phyloP scores from a whole-genome alignment of 2,113 vertebrate species.

The Stomatorhinus ivindoensis region DNA sequence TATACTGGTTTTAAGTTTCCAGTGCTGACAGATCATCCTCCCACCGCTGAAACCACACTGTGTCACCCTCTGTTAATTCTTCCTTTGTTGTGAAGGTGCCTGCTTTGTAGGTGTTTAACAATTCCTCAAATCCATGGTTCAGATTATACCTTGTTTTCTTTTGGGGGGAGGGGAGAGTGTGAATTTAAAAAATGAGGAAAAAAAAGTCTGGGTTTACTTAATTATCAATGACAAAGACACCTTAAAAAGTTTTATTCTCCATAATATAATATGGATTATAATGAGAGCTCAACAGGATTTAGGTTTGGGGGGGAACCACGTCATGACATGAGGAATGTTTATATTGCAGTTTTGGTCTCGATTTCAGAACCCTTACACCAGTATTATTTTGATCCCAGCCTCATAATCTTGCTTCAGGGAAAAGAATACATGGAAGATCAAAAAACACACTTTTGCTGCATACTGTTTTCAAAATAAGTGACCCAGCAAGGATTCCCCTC shows the following conservation, averaged over 20 bases:
- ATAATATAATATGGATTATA: not conserved
- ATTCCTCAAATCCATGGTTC: not conserved
- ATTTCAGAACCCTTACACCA: not conserved
- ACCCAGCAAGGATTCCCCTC: slow-evolving; percentile 15
- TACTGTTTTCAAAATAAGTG: slow-evolving; percentile 13
- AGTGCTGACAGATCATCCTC: not conserved
- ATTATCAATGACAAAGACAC: not conserved
- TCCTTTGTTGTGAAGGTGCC: not conserved
- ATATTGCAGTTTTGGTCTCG: not conserved
- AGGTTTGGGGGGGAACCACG: not conserved
- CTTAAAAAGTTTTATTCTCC: not conserved
- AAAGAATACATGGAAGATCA: slow-evolving; percentile 1
- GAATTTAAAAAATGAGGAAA: not conserved
- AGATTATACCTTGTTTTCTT: not conserved
- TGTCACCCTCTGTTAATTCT: not conserved
- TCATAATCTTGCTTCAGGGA: not conserved
- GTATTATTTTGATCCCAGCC: not conserved
- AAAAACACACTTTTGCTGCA: slow-evolving; percentile 5
- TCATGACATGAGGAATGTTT: not conserved
- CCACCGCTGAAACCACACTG: not conserved
- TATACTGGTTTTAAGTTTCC: not conserved
- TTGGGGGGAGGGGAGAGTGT: not conserved
- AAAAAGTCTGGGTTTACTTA: not conserved
- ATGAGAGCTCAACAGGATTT: not conserved
- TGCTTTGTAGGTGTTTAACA: not conserved